Base-by-base conservation (phyloP, 1,140 invertebrate species). In the Acromyrmex echinatior region DNA sequence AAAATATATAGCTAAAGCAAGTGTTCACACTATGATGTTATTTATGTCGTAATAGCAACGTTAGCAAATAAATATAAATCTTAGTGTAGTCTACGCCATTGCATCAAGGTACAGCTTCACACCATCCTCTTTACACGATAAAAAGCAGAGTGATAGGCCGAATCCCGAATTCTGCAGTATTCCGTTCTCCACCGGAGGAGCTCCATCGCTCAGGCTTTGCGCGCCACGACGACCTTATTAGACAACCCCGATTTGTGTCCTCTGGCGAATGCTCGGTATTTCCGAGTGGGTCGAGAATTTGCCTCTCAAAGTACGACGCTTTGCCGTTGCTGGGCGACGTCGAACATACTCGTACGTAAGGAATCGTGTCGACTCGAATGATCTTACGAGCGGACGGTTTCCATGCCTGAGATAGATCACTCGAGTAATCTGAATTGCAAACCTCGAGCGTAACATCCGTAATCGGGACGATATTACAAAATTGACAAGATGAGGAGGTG, bases 231-330 rank as follows among this genome's bases (percentile, higher is more conserved):
- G 91, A 93, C 92, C 93, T 94, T 94, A 93, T 94, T 94, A 93
- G 92, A 92, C 91, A 92, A 92, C 91, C 90, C 87, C 93, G 93
- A 93, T 93, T 94, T 94, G 93, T 94, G 91, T 91, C 92, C 90
- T 93, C 92, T 71, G 90, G 92, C 87, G 71, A 93, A 89, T 91
- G 88, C 79, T 87, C 85, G 86, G 92, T 92, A 94, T 94, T 93
- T 89, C 89, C 91, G 89, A 93, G 89, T 89, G 87, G 87, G 28
- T 73, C 71, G 65, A 70, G 80, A 91, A 91, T 91, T 91, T 84
- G 63, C 45, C 77, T 84, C 76, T 39, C 21, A 76, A 35, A 65
- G 35, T 84, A 74, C 68, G 28, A 12, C 74, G 28, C 49, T 66
- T 70, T 65, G 70, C 49, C 49, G 35, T 82, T 78, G 66, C 74